Evolutionary conservation across 2,113 vertebrate genomes (phyloP).

Genomic region (Lagenorhynchus albirostris): DNA sequence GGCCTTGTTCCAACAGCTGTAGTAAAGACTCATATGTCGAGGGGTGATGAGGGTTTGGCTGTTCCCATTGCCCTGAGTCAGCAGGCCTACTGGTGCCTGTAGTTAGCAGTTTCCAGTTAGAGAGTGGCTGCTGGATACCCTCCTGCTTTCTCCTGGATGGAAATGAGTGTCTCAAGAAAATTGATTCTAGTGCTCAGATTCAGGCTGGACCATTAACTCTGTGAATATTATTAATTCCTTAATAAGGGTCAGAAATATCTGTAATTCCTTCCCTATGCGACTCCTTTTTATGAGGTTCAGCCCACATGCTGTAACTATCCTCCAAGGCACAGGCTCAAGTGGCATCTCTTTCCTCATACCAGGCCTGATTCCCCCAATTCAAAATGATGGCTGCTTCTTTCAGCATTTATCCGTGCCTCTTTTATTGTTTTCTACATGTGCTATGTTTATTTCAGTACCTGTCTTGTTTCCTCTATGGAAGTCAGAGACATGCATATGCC

Average conservation of each 20-base stretch:
- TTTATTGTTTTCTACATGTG: neutral
- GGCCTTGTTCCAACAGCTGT: slow-evolving; percentile 17
- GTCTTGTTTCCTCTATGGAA: neutral
- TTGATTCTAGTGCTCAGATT: neutral
- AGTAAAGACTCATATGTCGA: neutral
- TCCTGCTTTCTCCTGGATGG: neutral
- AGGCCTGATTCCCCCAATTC: neutral
- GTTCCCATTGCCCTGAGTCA: slow-evolving; percentile 6
- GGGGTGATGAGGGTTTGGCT: neutral
- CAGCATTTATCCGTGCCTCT: neutral
- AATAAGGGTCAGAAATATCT: neutral
- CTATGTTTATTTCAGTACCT: neutral
- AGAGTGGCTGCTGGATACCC: neutral
- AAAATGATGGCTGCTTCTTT: neutral
- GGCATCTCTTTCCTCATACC: neutral
- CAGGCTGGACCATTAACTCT: neutral
- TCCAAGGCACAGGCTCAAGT: neutral
- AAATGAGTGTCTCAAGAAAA: neutral
- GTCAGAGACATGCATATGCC: neutral
- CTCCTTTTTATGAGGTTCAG: neutral
- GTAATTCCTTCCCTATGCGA: neutral
- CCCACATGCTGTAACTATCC: neutral
- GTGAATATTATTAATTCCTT: neutral
- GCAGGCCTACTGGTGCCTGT: neutral
- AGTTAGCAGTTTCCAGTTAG: slow-evolving; percentile 10